Evolutionary conservation across 2,113 vertebrate genomes (phyloP), one percentile per base, ranked within the genome.

Genomic region (Aldabrachelys gigantea): DNA sequence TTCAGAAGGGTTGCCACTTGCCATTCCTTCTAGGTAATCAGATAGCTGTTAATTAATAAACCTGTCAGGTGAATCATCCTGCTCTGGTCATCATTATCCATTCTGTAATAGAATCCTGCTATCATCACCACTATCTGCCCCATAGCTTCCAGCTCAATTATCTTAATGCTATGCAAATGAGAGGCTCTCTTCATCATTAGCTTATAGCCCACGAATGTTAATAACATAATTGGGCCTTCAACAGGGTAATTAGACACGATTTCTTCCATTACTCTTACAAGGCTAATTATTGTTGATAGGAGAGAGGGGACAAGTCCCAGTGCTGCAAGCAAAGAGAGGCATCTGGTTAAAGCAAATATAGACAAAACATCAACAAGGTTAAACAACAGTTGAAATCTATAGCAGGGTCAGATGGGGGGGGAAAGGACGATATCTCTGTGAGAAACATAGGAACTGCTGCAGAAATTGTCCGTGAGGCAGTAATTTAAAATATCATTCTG

Each of bases 101-200:
- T 98, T 98, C 98, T 98, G 99, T 99, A 99, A 99, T 98, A 98
- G 98, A 98, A 99, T 98, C 99, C 98, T 94, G 82, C 98, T 97
- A 96, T 98, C 98, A 96, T 97, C 98, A 94, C 95, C 97, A 97
- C 98, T 97, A 97, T 95, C 98, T 91, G 97, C 97, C 99, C 98
- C 96, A 96, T 78, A 85, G 96, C 98, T 97, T 97, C 98, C 97
- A 94, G 98, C 97, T 99, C 99, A 99, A 99, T 99, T 99, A 99
- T 98, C 98, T 98, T 99, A 99, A 99, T 99, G 99, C 98, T 98
- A 99, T 99, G 99, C 99, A 99, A 99, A 99, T 99, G 98, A 99
- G 98, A 95, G 96, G 93, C 98, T 98, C 98, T 98, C 98, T 98
- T 98, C 98, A 92, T 99, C 98, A 98, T 99, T 99, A 99, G 98